Evolutionary conservation across 2,888 invertebrate genomes (phyloP), one percentile per base, ranked within the genome.

Genomic region (Amblyjoppa proteus): DNA sequence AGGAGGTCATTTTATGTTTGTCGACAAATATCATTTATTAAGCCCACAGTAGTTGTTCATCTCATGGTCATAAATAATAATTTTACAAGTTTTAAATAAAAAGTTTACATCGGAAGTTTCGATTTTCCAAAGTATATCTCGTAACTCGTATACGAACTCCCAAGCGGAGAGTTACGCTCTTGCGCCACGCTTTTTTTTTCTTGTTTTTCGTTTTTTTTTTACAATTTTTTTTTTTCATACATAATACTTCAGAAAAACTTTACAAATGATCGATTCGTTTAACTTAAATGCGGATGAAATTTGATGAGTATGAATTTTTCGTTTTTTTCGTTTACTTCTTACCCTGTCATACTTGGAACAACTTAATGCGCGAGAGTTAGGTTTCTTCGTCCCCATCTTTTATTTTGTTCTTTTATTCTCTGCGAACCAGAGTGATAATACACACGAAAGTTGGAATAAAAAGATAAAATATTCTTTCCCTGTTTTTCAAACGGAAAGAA

Each of bases 41-140:
- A 91, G 90, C 91, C 92, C 91, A 91, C 89, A 90, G 85, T 91
- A 90, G 81, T 84, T 84, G 28, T 89, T 87, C 90, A 89, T 88
- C 88, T 90, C 90, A 89, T 88, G 89, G 89, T 91, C 91, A 92
- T 92, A 92, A 93, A 93, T 92, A 93, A 91, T 88, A 91, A 89
- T 88, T 89, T 89, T 87, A 90, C 89, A 89, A 77, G 79, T 68
- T 51, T 69, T 92, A 91, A 92, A 92, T 92, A 91, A 91, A 91
- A 92, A 73, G 45, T 90, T 90, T 88, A 89, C 89, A 90, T 89
- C 89, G 87, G 88, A 89, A 90, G 86, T 87, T 75, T 53, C 70
- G 83, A 89, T 87, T 89, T 89, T 92, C 91, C 91, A 91, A 92
- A 92, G 91, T 89, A 90, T 58, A 58, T 58, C 64, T 90, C 87